A percentile compares a stretch with the other conserved stretches of the same genome.
These are phyloP conservation scores for Tetragonula carbonaria DNA, from an alignment of 2,888 invertebrate species.

Conservation along the genomic window DNA sequence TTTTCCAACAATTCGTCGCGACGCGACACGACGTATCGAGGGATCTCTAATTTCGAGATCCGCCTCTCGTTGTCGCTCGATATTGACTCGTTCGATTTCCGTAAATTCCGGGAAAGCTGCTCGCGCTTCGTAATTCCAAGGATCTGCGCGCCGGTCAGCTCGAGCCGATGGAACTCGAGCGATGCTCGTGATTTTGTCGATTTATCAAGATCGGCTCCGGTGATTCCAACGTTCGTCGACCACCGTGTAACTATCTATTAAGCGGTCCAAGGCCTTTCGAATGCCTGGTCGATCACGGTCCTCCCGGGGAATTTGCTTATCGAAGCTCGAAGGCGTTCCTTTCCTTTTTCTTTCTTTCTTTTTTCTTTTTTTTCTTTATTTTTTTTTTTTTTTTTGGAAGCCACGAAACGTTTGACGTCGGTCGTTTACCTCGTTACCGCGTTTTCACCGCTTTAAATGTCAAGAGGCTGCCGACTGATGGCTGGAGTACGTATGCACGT, in stretches of 20 bases:
- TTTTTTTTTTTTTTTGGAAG: slow-evolving; percentile 13
- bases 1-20: slow-evolving; percentile 9
- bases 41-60: too few relatives aligned
- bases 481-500: not conserved
- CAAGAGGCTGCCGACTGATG: slow-evolving; percentile 44
- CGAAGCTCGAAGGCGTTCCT: slow-evolving; percentile 13
- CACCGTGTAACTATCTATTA: slow-evolving; percentile 14
- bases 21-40: not conserved
- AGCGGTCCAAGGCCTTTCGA: not conserved
- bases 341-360: too few relatives aligned
- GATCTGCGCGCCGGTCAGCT: not conserved
- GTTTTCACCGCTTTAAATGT: slow-evolving; percentile 57
- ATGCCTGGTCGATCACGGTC: not conserved
- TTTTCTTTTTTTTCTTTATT: not conserved
- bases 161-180: not conserved
- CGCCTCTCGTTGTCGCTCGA: not conserved
- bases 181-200: slow-evolving; percentile 1
- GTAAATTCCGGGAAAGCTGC: not conserved
- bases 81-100: not conserved
- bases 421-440: slow-evolving; percentile 61
- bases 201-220: not conserved
- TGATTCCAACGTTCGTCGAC: slow-evolving; percentile 5
- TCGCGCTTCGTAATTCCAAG: not conserved
- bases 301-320: slow-evolving; percentile 7
- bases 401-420: slow-evolving; percentile 40